phyloP scores from a whole-genome alignment of 1,140 invertebrate species.

The Cydia strobilella region DNA sequence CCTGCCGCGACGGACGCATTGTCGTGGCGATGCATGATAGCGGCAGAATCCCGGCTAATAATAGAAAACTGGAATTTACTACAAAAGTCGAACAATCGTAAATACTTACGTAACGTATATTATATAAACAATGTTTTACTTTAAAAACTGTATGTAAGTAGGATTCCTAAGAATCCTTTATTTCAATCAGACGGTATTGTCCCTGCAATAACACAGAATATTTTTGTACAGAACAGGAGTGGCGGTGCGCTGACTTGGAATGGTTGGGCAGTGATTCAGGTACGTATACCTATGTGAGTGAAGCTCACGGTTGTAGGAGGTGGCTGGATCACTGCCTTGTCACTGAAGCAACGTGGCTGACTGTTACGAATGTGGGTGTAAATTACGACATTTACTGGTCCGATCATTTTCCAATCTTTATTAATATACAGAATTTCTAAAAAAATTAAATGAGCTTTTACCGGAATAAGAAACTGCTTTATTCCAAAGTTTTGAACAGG shows the following conservation, averaged over 20 bases:
- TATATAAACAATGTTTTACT: not conserved
- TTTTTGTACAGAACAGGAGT: not conserved
- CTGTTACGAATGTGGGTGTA: no score
- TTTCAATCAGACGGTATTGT: not conserved
- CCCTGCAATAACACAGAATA: no score
- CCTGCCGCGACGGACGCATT: slow-evolving; percentile 36
- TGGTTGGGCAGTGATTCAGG: no score
- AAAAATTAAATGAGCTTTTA: not conserved
- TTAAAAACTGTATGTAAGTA: not conserved
- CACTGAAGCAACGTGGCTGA: no score
- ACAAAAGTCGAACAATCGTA: not conserved
- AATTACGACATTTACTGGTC: no score
- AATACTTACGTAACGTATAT: not conserved
- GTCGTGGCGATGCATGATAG: no score
- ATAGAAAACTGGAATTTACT: not conserved
- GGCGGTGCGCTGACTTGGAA: no score
- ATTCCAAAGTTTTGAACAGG: slow-evolving; percentile 13
- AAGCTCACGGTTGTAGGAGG: no score
- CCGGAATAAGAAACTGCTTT: slow-evolving; percentile 4
- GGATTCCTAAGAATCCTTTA: not conserved
- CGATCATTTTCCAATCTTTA: no score
- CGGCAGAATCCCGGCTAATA: slow-evolving; percentile 35
- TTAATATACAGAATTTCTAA: not conserved
- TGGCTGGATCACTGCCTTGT: no score
- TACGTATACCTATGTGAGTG: no score